phyloP scores from a whole-genome alignment of 2,888 invertebrate genomes.

The Boloria euphrosyne region DNA sequence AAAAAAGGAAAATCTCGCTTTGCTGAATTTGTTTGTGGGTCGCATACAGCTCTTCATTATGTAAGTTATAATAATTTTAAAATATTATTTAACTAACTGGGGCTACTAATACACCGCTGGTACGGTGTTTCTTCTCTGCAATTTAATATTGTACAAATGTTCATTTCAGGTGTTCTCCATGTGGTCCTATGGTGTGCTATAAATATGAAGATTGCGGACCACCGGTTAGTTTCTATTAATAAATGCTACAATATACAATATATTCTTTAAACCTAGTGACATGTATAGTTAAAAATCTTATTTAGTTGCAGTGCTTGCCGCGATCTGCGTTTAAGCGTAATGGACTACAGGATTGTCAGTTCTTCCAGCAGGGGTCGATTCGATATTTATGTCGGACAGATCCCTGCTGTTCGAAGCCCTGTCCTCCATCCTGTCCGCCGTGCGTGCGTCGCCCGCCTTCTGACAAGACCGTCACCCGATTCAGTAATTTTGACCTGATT shows the following conservation, averaged over 20 bases:
- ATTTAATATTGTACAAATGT: not conserved
- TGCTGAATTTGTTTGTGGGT: constrained; percentile 26
- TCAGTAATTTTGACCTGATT: constrained; percentile 75
- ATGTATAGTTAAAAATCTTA: constrained; percentile 17
- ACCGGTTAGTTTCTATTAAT: constrained; percentile 57
- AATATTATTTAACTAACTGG: too few species aligned
- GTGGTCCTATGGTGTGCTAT: constrained; percentile 77
- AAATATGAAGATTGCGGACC: constrained; percentile 80
- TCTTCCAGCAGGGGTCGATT: constrained; percentile 77
- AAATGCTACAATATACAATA: not conserved
- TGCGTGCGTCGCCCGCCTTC: constrained; percentile 74
- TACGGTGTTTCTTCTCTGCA: too few species aligned
- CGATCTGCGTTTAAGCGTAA: constrained; percentile 80
- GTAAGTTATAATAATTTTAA: constrained; percentile 31
- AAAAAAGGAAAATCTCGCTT: constrained; percentile 42
- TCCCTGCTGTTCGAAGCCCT: constrained; percentile 60
- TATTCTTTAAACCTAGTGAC: not conserved
- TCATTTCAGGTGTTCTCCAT: constrained; percentile 71
- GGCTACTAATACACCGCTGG: too few species aligned
- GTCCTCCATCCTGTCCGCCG: constrained; percentile 74
- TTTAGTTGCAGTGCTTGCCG: constrained; percentile 76
- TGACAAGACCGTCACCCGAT: constrained; percentile 76
- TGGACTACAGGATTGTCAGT: constrained; percentile 78
- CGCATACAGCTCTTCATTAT: constrained; percentile 33
- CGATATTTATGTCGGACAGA: constrained; percentile 74